Base-by-base conservation (phyloP, 2,797 vertebrate genomes). In the Carduelis carduelis region DNA sequence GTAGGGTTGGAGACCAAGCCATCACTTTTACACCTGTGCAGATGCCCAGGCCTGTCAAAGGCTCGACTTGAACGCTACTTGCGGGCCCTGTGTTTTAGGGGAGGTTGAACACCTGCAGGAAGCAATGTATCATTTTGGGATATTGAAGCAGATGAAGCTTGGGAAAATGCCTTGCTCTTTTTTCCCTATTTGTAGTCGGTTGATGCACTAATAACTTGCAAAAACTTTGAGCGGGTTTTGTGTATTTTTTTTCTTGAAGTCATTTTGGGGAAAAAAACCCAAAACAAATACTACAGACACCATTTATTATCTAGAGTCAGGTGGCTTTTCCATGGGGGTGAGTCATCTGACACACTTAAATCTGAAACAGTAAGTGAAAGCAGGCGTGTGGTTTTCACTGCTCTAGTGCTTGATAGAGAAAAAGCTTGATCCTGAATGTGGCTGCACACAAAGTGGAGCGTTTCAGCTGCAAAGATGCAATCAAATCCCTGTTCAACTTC, bases 211-310 rank as follows among this genome's bases (percentile, higher is more conserved):
- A n/a, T 66, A 4, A 7, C 59, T 34, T 86, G 41, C 61, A 69
- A 47, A 70, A 86, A 50, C n/a, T 52, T 41, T 24, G 44, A 85
- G 41, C 2, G 1, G 11, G 22, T 60, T 85, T 77, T 64, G 19
- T 77, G 53, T 7, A 0, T 41, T 78, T 72, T 59, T 56, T 74
- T 66, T 43, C 21, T 39, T 66, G 12, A 6, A 15, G 8, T 64
- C 8, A 3, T 68, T 26, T 64, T 63, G 18, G 11, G 22, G 4
- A 0, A 0, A 3, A 27, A 22, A 47, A 10, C 2, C 13, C 8
- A 21, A 47, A 84, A 7, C 18, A 61, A 79, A 49, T 20, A 7
- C 11, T 21, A 21, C 1, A 2, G 12, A 30, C n/a, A 85, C 14
- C 32, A 9, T 59, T 86, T 46, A 23, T 5, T 78, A 23, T 72